Conservation (phyloP, 1,140 invertebrate genomes). For the Bombus pascuorum region DNA sequence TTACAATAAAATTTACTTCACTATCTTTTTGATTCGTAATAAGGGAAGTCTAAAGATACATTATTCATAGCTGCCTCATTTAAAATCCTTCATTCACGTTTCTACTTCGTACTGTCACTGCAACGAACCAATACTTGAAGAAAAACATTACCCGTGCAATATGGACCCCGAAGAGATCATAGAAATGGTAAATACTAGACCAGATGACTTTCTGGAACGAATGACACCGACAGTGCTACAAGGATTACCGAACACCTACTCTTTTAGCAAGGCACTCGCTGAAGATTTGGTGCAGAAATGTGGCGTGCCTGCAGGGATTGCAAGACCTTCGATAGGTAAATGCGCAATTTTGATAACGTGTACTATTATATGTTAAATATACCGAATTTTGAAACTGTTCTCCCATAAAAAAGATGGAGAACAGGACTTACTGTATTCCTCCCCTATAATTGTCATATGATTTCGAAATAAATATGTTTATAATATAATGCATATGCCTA, state of each 20-base stretch:
- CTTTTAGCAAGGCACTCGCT: conserved; percentile 89
- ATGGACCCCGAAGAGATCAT: conserved; percentile 89
- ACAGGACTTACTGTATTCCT: background rate
- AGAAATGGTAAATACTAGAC: conserved; percentile 90
- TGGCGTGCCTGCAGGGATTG: conserved; percentile 86
- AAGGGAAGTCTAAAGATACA: background rate
- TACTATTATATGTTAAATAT: background rate
- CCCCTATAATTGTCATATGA: background rate
- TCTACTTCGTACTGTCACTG: conserved; percentile 93
- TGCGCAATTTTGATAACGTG: no score
- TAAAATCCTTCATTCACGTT: conserved; percentile 87
- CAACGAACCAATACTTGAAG: conserved; percentile 86
- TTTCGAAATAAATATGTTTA: background rate
- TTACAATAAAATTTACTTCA: background rate
- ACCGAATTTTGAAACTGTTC: background rate
- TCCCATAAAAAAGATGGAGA: background rate
- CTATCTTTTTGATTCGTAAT: background rate
- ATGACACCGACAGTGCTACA: conserved; percentile 91
- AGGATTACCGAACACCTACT: conserved; percentile 90
- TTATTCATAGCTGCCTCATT: conserved; percentile 68
- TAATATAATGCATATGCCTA: no score
- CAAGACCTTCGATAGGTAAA: conserved; percentile 90
- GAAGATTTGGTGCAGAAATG: conserved; percentile 87
- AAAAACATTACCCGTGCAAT: conserved; percentile 86
- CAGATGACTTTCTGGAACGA: conserved; percentile 86